phyloP scores from a whole-genome alignment of 2,888 invertebrate species.

The Baronia brevicornis region DNA sequence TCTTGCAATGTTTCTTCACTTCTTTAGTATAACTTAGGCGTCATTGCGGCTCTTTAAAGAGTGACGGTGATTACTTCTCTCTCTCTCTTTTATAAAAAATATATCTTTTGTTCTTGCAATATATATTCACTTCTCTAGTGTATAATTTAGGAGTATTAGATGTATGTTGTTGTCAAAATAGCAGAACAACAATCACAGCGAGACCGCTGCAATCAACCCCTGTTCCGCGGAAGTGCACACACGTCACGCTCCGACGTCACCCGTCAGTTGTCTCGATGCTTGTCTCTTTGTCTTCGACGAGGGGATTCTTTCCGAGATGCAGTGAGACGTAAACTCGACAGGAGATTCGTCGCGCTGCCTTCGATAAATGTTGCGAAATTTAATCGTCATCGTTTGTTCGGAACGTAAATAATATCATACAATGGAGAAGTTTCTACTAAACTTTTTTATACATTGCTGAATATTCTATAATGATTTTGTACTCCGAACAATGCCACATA shows the following conservation, averaged over 20 bases:
- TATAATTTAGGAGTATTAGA: not conserved
- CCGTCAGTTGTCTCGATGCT: slow-evolving; percentile 12
- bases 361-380: slow-evolving; percentile 6
- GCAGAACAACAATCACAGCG: not conserved
- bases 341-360: slow-evolving; percentile 12
- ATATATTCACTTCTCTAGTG: not conserved
- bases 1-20: too few relatives aligned
- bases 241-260: slow-evolving; percentile 18
- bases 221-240: slow-evolving; percentile 18
- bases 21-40: too few relatives aligned
- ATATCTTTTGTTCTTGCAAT: too few relatives aligned
- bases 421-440: not conserved
- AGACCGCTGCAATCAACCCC: slow-evolving; percentile 9
- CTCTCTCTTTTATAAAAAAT: too few relatives aligned
- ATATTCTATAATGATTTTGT: too few relatives aligned
- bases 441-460: too few relatives aligned
- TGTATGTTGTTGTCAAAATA: not conserved
- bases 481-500: too few relatives aligned
- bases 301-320: slow-evolving; percentile 10
- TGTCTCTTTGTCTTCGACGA: slow-evolving; percentile 13
- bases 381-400: not conserved
- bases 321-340: slow-evolving; percentile 12
- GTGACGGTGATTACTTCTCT: too few relatives aligned
- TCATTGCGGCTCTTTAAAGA: too few relatives aligned
- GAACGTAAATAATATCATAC: not conserved